These are phyloP conservation scores for Cataglyphis rosenhaueri DNA, from an alignment of 2,888 invertebrate species.

Conservation along the genomic window DNA sequence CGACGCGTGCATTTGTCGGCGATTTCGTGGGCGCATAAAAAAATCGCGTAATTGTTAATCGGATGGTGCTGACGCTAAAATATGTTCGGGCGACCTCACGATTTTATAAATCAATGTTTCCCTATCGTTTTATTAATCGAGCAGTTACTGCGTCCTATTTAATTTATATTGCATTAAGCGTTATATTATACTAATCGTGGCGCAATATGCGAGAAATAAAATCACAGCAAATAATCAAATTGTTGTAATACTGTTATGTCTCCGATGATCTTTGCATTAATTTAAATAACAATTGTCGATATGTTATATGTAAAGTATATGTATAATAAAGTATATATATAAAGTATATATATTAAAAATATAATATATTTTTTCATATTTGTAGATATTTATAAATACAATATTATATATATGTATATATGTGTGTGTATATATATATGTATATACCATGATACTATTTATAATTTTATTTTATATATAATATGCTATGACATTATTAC, in stretches of 20 bases:
- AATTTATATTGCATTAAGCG: neutral
- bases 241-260: neutral
- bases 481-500: neutral
- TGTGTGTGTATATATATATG: neutral
- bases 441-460: neutral
- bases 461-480: neutral
- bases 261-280: neutral
- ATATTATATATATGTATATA: neutral
- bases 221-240: neutral
- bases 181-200: neutral
- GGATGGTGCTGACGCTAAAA: conserved; percentile 23
- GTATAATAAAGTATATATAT: too few species aligned
- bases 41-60: conserved; percentile 26
- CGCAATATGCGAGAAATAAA: neutral
- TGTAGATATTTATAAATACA: neutral
- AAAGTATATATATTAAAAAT: neutral
- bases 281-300: neutral
- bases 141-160: neutral
- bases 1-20: conserved; percentile 15
- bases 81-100: neutral
- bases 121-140: neutral
- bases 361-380: neutral
- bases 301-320: neutral
- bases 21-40: neutral
- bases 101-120: conserved; percentile 17